These are phyloP conservation scores for Drosophila parvula DNA, from an alignment of 1,140 invertebrate species.

Conservation along the genomic window DNA sequence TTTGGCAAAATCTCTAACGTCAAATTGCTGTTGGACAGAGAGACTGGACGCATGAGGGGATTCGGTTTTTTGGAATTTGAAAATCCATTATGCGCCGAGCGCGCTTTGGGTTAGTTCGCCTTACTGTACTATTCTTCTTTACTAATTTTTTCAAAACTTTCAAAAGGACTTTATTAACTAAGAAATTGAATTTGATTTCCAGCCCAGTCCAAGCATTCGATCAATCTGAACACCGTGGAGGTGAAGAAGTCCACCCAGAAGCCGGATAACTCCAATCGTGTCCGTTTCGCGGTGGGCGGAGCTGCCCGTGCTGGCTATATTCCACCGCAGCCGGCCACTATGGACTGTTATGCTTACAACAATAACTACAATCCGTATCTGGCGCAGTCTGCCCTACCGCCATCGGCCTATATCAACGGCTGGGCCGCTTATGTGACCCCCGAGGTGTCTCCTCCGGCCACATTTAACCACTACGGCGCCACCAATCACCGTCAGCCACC, in stretches of 20 bases:
- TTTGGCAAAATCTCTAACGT: conserved; percentile 93
- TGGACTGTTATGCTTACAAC: conserved; percentile 44
- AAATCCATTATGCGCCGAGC: conserved; percentile 87
- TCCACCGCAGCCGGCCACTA: conserved; percentile 57
- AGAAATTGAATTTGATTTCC: conserved; percentile 40
- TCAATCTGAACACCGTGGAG: conserved; percentile 90
- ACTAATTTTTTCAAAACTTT: too few species aligned
- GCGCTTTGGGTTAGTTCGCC: conserved; percentile 33
- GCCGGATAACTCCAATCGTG: conserved; percentile 85
- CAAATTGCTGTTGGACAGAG: conserved; percentile 95
- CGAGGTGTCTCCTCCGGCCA: not conserved
- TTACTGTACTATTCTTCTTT: not conserved
- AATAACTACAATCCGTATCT: conserved; percentile 55
- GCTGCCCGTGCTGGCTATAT: conserved; percentile 60
- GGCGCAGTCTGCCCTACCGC: conserved; percentile 55
- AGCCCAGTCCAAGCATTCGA: conserved; percentile 89
- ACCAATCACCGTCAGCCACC: not conserved
- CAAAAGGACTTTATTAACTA: not conserved
- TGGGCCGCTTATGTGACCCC: conserved; percentile 70
- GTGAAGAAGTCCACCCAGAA: conserved; percentile 92
- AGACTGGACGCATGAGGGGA: conserved; percentile 95
- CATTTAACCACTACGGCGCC: conserved; percentile 5
- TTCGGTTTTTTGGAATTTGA: conserved; percentile 98
- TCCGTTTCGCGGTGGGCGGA: conserved; percentile 45
- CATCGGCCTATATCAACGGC: conserved; percentile 67